These are phyloP conservation scores for Pantala flavescens DNA, from an alignment of 1,140 invertebrate species.

Conservation along the genomic window DNA sequence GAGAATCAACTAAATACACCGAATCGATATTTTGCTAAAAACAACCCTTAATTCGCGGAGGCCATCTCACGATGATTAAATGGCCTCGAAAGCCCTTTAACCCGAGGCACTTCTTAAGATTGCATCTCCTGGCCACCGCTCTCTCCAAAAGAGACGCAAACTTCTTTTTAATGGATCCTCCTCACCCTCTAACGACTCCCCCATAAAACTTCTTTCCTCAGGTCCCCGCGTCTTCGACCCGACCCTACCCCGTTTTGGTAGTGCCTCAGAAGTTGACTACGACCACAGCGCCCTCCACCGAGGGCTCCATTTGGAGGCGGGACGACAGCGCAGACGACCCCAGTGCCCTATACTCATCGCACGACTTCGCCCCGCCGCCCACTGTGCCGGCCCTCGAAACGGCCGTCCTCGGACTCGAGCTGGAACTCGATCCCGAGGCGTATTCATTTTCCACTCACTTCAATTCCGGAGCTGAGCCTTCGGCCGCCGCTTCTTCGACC, in stretches of 20 bases:
- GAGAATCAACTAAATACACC: too few species aligned
- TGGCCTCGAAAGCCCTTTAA: too few species aligned
- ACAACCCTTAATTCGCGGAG: too few species aligned
- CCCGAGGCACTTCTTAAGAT: too few species aligned
- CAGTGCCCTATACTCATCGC: not conserved
- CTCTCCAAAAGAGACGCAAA: too few species aligned
- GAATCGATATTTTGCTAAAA: too few species aligned
- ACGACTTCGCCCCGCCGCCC: not conserved
- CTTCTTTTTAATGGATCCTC: too few species aligned
- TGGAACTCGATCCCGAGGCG: not conserved
- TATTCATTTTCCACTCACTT: not conserved
- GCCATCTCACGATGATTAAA: too few species aligned
- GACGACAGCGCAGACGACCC: not conserved
- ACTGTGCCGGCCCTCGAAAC: not conserved
- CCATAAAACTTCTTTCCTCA: not conserved
- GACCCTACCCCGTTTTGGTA: not conserved
- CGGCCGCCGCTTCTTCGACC: not conserved
- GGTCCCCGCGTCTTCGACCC: not conserved
- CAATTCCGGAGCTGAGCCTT: not conserved
- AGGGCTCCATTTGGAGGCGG: not conserved
- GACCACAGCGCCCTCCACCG: not conserved
- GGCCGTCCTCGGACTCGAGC: not conserved
- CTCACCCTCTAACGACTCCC: too few species aligned
- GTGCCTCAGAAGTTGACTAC: not conserved
- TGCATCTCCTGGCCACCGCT: too few species aligned